These are phyloP conservation scores for Junco hyemalis DNA, from an alignment of 2,113 vertebrate genomes.

Conservation along the genomic window DNA sequence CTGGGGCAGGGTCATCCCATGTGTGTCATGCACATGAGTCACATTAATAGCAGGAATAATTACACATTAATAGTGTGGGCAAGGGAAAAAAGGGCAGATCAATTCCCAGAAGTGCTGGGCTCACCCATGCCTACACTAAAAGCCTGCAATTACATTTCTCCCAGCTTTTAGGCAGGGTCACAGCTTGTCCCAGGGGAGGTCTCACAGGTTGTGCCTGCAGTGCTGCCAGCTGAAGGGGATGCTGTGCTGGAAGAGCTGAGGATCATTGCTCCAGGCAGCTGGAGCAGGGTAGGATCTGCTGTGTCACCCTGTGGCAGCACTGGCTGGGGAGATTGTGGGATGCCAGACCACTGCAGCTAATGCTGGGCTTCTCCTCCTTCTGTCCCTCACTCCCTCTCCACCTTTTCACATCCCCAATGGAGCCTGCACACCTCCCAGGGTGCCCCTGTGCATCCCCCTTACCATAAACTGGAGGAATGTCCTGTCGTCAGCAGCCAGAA, in stretches of 20 bases:
- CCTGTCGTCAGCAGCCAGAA: conserved; percentile 68
- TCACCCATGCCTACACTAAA: neutral
- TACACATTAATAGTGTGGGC: neutral
- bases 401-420: neutral
- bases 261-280: neutral
- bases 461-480: conserved; percentile 73
- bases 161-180: neutral
- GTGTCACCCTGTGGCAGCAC: rapidly evolving
- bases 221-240: rapidly evolving
- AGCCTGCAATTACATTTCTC: neutral
- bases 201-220: neutral
- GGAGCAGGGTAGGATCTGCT: neutral
- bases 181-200: neutral
- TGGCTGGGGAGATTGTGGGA: rapidly evolving
- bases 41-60: neutral
- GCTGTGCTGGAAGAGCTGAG: neutral
- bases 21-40: neutral
- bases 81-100: neutral
- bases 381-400: neutral
- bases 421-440: rapidly evolving
- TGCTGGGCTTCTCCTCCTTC: neutral
- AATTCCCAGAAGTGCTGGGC: neutral
- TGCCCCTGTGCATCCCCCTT: neutral
- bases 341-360: neutral
- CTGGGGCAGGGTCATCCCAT: neutral